These are phyloP conservation scores for Drosophila truncata DNA, from an alignment of 1,140 invertebrate species.

Conservation along the genomic window DNA sequence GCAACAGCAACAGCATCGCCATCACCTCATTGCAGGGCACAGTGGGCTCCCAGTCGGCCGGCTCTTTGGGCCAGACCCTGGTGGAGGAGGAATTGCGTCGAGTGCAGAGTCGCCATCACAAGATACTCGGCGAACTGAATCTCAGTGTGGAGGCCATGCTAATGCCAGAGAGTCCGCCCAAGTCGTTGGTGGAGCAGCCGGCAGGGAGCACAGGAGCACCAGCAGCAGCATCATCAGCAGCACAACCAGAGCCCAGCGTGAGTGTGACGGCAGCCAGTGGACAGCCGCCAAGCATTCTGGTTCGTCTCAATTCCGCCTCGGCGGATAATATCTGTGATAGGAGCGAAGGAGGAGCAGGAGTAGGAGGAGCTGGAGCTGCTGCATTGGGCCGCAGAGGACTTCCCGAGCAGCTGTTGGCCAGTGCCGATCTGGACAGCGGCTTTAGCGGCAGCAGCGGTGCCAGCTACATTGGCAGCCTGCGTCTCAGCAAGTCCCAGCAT, in stretches of 20 bases:
- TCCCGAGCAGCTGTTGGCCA: slow-evolving; percentile 75
- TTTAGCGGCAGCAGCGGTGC: slow-evolving; percentile 92
- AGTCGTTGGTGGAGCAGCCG: slow-evolving; percentile 5
- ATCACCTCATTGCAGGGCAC: slow-evolving; percentile 37
- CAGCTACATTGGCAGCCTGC: slow-evolving; percentile 90
- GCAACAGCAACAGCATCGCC: slow-evolving; percentile 32
- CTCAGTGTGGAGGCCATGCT: slow-evolving; percentile 95
- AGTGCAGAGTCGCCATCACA: slow-evolving; percentile 91
- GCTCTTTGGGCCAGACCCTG: slow-evolving; percentile 88
- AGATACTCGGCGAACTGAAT: slow-evolving; percentile 94
- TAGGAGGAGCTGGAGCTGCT: not conserved
- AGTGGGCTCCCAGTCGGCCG: slow-evolving; percentile 72
- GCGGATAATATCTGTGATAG: slow-evolving; percentile 84
- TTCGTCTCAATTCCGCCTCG: slow-evolving; percentile 68
- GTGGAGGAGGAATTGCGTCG: slow-evolving; percentile 93
- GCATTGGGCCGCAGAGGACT: not conserved
- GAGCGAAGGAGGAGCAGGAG: not conserved
- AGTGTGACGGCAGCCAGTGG: slow-evolving; percentile 83
- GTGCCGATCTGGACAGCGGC: slow-evolving; percentile 89
- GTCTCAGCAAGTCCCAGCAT: slow-evolving; percentile 86
- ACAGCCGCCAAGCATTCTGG: slow-evolving; percentile 62
- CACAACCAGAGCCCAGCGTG: slow-evolving; percentile 85
- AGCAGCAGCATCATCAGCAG: slow-evolving; percentile 10
- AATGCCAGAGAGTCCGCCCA: slow-evolving; percentile 88
- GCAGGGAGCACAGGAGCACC: slow-evolving; percentile 2